A percentile compares a stretch with the other conserved stretches of the same genome.
These are phyloP conservation scores for Macaria liturata DNA, from an alignment of 2,888 invertebrate species.

Conservation along the genomic window DNA sequence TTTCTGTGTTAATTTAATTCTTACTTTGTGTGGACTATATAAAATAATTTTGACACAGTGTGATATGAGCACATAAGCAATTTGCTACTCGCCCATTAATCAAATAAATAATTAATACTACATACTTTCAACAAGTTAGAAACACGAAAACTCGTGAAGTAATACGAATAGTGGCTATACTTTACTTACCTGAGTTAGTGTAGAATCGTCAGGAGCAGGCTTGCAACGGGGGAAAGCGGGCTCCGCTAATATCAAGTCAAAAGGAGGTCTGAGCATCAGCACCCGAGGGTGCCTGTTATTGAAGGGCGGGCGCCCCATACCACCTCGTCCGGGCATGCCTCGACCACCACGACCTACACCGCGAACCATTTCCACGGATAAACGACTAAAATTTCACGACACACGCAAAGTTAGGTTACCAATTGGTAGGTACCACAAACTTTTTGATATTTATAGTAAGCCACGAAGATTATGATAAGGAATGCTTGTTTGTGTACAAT, in stretches of 20 bases:
- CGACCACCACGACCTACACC: constrained; percentile 87
- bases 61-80: no score
- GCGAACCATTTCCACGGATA: constrained; percentile 84
- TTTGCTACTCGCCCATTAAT: no score
- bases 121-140: no score
- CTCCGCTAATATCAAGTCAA: constrained; percentile 94
- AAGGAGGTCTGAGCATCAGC: constrained; percentile 88
- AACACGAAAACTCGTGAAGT: no score
- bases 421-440: not conserved
- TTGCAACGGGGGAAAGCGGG: constrained; percentile 93
- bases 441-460: no score
- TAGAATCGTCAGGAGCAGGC: constrained; percentile 91
- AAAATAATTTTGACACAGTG: no score
- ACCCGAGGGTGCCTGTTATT: constrained; percentile 62
- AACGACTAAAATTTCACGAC: not conserved
- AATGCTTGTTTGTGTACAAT: no score
- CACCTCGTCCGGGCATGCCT: constrained; percentile 85
- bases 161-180: not conserved
- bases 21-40: no score
- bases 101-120: no score
- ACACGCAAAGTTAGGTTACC: constrained; percentile 18
- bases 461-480: no score
- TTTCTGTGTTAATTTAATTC: no score
- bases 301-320: constrained; percentile 80
- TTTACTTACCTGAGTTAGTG: constrained; percentile 90